These are phyloP conservation scores for Phalloptychus januarius DNA, from an alignment of 2,797 vertebrate species.

Conservation along the genomic window DNA sequence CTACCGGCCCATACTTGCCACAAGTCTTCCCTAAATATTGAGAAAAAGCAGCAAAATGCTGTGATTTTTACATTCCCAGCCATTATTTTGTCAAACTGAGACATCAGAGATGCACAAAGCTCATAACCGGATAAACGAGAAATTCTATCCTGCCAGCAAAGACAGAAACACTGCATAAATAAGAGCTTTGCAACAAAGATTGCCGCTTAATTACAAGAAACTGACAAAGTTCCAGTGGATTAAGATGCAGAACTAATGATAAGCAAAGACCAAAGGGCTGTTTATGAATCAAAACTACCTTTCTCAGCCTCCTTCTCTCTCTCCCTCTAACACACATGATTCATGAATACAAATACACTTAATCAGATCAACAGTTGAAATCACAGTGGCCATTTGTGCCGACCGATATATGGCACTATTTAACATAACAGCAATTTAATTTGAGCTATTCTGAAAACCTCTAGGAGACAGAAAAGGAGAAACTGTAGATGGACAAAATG, in stretches of 20 bases:
- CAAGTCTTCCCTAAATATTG: neutral
- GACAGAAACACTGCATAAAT: conserved; percentile 32
- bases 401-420: conserved; percentile 46
- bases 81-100: conserved; percentile 15
- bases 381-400: conserved; percentile 27
- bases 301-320: neutral
- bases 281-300: conserved; percentile 25
- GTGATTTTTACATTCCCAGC: conserved; percentile 15
- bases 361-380: conserved; percentile 47
- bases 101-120: conserved; percentile 25
- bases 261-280: conserved; percentile 13
- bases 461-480: conserved; percentile 25
- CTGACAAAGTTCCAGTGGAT: conserved; percentile 31
- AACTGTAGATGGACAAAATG: conserved; percentile 36
- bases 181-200: conserved; percentile 30
- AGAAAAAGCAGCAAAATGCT: neutral
- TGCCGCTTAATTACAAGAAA: conserved; percentile 40
- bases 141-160: conserved; percentile 25
- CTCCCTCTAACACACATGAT: neutral
- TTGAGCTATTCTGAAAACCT: conserved; percentile 59
- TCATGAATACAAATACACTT: neutral
- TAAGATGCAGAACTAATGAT: conserved; percentile 3
- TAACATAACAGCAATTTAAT: conserved; percentile 65
- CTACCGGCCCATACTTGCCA: neutral
- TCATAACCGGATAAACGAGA: conserved; percentile 26